Base-by-base conservation (phyloP, 2,888 invertebrate genomes). In the Tholera decimalis region DNA sequence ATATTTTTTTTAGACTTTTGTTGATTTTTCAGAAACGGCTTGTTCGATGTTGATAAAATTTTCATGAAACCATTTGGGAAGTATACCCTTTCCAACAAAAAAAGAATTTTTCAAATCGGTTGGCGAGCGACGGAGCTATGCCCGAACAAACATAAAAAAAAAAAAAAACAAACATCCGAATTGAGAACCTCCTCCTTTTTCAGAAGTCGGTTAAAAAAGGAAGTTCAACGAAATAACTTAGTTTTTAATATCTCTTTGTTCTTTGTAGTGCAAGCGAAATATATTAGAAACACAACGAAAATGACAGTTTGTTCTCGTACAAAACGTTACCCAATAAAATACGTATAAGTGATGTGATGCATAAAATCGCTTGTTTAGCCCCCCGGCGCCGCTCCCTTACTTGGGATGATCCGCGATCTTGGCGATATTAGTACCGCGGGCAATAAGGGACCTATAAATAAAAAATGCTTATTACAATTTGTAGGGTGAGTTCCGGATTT, bases 341-440 rank as follows among this genome's bases (percentile, higher is more conserved):
- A 73, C 81, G 72, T 65, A 77, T 80, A 83, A 67, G 55, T 79
- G 85, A 80, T 78, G 79, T 83, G 88, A 85, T 89, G 93, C 92
- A 92, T 92, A 89, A 90, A 92, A 92, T 90, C 88, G 83, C 88
- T 80, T 78, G 84, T 83, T 78, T 66, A 79, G 82, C 87, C 88
- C 86, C 77, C 79, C 62, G 87, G 84, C 82, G 51, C 71, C 80
- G 83, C 80, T 85, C 89, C 88, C 88, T 86, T 83, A 83, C 85
- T 76, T 78, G 83, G 92, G 92, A 91, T 93, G 79, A 93, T 93
- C 93, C 91, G 81, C 82, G 85, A 87, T 91, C 94, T 93, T 91
- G 85, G 87, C 91, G 91, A 95, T 95, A 95, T 95, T 95, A 95
- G 86, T 91, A 91, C 95, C 93, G 84, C 85, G 85, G 94, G 95